Percentiles rank a stretch among this genome's conserved stretches.
These are phyloP conservation scores for Mus minutoides DNA, from an alignment of 2,797 vertebrate species.

Conservation along the genomic window DNA sequence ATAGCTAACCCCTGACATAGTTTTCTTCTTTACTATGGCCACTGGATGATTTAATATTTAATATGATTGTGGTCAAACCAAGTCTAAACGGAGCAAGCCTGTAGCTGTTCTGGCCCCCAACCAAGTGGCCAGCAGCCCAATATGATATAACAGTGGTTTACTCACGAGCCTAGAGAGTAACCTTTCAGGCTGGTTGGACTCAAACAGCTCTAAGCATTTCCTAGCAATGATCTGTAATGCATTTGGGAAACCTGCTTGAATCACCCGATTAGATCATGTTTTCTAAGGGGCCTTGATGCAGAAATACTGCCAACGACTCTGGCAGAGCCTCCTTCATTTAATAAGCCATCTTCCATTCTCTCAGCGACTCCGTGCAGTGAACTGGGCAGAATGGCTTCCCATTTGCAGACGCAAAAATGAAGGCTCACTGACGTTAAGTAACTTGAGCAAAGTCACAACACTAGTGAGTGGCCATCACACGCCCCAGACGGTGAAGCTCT, in stretches of 20 bases:
- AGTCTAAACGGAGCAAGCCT: slow-evolving; percentile 53
- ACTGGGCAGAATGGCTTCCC: background rate
- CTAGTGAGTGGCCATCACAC: background rate
- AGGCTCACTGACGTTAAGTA: background rate
- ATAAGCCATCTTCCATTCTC: background rate
- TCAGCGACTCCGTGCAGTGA: background rate
- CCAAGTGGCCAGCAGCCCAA: slow-evolving; percentile 73
- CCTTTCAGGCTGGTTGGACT: slow-evolving; percentile 52
- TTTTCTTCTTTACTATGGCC: slow-evolving; percentile 53
- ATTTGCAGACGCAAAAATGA: background rate
- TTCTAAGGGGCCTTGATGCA: background rate
- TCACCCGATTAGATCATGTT: slow-evolving; percentile 56
- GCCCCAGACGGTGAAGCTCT: background rate
- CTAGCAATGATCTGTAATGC: slow-evolving; percentile 60
- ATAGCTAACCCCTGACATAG: slow-evolving; percentile 65
- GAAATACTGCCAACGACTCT: slow-evolving; percentile 43
- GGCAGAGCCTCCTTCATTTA: background rate
- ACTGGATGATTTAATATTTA: slow-evolving; percentile 77
- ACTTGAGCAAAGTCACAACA: background rate
- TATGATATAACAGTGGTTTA: slow-evolving; percentile 56
- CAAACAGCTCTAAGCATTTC: slow-evolving; percentile 59
- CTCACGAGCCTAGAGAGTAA: slow-evolving; percentile 48
- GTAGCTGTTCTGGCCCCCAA: background rate
- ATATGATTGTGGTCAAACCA: slow-evolving; percentile 75
- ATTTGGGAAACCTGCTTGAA: slow-evolving; percentile 67